Conservation (phyloP, 2,797 vertebrate species). For the Sebastes vulpes region DNA sequence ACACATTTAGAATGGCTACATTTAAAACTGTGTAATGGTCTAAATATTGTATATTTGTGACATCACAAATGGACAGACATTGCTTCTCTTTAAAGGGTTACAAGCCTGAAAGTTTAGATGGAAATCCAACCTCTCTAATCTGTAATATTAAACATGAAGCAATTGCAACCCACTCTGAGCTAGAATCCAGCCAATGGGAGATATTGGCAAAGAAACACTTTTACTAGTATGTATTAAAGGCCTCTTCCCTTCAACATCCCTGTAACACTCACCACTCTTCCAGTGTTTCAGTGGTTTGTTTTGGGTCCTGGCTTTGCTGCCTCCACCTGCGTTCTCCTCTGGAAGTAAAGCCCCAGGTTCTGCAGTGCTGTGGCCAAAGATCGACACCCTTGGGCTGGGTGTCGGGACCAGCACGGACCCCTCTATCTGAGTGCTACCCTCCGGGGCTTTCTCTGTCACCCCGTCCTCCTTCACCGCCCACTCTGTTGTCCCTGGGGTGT, state of each 20-base stretch:
- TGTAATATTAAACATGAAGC: neutral
- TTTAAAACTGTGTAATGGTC: too few relatives aligned
- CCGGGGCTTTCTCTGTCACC: slow-evolving; percentile 9
- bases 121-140: neutral
- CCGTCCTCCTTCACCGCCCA: neutral
- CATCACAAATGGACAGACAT: neutral
- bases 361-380: neutral
- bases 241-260: too few relatives aligned
- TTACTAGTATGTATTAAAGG: neutral
- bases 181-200: neutral
- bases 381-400: neutral
- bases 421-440: slow-evolving; percentile 10
- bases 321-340: slow-evolving; percentile 16
- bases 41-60: too few relatives aligned
- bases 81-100: neutral
- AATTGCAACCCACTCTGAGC: neutral
- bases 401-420: slow-evolving; percentile 5
- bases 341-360: neutral
- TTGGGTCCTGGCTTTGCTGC: slow-evolving; percentile 26
- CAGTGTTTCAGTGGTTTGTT: slow-evolving; percentile 74
- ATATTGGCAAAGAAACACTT: neutral
- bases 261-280: slow-evolving; percentile 76
- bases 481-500: neutral
- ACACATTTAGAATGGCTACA: too few relatives aligned
- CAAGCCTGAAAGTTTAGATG: neutral